Base-by-base conservation (phyloP, 2,113 vertebrate genomes). In the Ailuropoda melanoleuca region DNA sequence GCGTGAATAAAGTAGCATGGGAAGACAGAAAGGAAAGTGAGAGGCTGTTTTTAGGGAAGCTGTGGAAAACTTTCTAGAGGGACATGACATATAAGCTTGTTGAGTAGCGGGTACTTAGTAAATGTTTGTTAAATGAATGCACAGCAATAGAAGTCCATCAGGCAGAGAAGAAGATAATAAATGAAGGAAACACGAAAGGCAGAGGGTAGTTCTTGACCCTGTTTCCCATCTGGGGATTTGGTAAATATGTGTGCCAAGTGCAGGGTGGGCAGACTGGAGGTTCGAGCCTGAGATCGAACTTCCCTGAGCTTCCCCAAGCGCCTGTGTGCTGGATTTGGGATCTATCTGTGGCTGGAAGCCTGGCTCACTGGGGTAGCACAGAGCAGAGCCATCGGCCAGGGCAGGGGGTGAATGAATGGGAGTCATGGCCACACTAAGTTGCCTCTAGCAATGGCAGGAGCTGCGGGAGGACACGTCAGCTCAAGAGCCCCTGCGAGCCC, bases 21-120 rank as follows among this genome's bases (percentile, higher is more conserved):
- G 68, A 86, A 75, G 70, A 56, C 48, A 92, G 37, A 70, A 39
- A 39, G 37, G 56, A 83, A 83, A 81, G 39, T 37, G 80, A 86
- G 23, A 37, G 64, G 64, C 29, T 77, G 7, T 39, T 50, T 21
- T 60, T 34, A 86, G 43, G 26, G 23, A 77, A 26, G 24, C 62
- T 53, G 48, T 83, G 53, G n/a, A 39, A 70, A 82, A 18, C 80
- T 81, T 66, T 56, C 23, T 0, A 43, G 8, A 48, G 48, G 62
- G 84, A 55, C 1, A 15, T 39, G 70, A 72, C 24, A 39, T 55
- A 23, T 1, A 46, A 84, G 64, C 26, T 88, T 64, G n/a, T 55
- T 23, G 50, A 50, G 75, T 1, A 64, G n/a, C 31, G 39, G 37
- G 13, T 31, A 12, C 80, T 87, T 50, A 26, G 37, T 66, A 58